phyloP scores from a whole-genome alignment of 2,797 vertebrate species.

The Lithobates pipiens region DNA sequence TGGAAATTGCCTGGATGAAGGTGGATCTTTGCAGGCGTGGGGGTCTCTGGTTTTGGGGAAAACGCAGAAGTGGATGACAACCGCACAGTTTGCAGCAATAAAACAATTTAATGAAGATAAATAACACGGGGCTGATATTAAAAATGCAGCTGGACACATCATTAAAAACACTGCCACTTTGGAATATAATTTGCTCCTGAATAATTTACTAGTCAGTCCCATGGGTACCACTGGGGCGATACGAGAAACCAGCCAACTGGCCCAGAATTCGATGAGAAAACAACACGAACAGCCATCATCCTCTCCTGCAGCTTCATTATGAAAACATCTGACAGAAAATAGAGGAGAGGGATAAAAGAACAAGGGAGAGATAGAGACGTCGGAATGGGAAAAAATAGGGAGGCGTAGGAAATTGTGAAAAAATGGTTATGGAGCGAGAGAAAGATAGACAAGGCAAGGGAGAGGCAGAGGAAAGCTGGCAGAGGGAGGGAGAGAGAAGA shows the following conservation, averaged over 20 bases:
- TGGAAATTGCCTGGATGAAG: constrained; percentile 14
- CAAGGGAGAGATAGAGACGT: not conserved
- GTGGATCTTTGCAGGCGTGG: not conserved
- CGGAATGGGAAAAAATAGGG: not conserved
- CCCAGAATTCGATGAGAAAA: not conserved
- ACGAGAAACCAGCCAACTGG: not conserved
- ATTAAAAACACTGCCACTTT: constrained; percentile 1
- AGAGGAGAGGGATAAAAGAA: not conserved
- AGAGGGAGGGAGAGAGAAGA: not conserved
- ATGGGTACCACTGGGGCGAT: not conserved
- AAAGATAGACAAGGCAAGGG: not conserved
- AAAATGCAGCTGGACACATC: not conserved
- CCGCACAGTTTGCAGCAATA: not conserved
- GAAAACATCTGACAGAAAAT: not conserved
- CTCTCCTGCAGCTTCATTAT: not conserved
- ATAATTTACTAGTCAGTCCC: not conserved
- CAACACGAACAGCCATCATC: not conserved
- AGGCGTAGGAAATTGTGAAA: not conserved
- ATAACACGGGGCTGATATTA: constrained; percentile 5
- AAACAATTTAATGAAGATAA: not conserved
- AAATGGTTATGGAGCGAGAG: not conserved
- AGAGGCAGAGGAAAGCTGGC: not conserved
- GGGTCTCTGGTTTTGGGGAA: not conserved
- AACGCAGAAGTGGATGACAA: not conserved
- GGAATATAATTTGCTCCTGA: constrained; percentile 6